Percentiles rank a stretch among this genome's conserved stretches.
Conservation (phyloP, 1,140 invertebrate species). For the Drosophila parabipectinata region DNA sequence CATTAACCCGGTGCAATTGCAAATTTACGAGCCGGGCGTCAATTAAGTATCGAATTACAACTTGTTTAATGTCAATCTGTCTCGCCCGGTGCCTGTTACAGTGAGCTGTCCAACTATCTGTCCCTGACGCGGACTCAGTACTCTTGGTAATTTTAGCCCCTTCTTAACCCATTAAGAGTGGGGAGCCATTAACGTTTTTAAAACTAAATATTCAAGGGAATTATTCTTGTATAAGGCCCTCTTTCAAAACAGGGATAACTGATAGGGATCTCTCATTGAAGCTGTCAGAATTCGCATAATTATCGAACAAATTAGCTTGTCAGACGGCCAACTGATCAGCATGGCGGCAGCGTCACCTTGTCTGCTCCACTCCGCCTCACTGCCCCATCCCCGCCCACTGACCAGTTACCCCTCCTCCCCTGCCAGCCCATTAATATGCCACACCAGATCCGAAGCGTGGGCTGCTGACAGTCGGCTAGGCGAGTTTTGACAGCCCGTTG, state of each 20-base stretch:
- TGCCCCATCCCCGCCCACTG: background rate
- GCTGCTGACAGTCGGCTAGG: conserved; percentile 77
- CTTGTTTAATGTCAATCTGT: conserved; percentile 84
- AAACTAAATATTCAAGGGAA: background rate
- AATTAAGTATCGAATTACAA: conserved; percentile 84
- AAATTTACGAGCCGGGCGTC: conserved; percentile 84
- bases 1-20: conserved; percentile 67
- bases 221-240: no score
- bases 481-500: conserved; percentile 83
- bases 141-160: conserved; percentile 40
- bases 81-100: conserved; percentile 55
- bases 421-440: conserved; percentile 75
- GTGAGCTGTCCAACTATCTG: conserved; percentile 43
- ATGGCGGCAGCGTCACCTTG: conserved; percentile 61
- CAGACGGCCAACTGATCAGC: conserved; percentile 51
- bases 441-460: conserved; percentile 72
- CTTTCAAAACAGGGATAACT: no score
- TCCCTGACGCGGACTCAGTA: conserved; percentile 3
- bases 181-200: background rate
- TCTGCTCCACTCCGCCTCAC: conserved; percentile 23
- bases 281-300: conserved; percentile 70
- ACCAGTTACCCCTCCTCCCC: background rate
- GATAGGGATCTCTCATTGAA: conserved; percentile 15
- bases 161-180: conserved; percentile 13
- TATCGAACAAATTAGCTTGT: conserved; percentile 77